These are phyloP conservation scores for Heliothis subflexa DNA, from an alignment of 1,140 invertebrate species.

Conservation along the genomic window DNA sequence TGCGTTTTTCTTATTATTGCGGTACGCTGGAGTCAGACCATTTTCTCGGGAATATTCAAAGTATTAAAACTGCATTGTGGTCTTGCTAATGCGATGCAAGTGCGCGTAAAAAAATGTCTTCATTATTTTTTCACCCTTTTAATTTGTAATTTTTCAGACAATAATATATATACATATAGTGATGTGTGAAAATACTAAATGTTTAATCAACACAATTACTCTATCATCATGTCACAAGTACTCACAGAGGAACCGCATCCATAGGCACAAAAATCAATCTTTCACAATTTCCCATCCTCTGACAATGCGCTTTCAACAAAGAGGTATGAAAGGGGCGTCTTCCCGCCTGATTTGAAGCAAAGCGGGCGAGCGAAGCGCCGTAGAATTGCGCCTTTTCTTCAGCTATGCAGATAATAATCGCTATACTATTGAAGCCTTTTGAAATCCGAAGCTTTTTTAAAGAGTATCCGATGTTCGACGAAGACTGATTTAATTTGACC, in stretches of 20 bases:
- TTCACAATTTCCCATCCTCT: not conserved
- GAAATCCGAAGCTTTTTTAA: conserved; percentile 2
- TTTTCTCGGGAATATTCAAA: conserved; percentile 1
- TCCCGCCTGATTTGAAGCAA: conserved; percentile 42
- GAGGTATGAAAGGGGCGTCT: conserved; percentile 24
- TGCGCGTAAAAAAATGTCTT: not conserved
- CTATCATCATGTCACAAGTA: not conserved
- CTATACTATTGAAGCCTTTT: conserved; percentile 26
- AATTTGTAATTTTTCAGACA: no score
- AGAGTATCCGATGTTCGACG: not conserved
- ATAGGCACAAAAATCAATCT: conserved; percentile 15
- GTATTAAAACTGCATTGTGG: conserved; percentile 2
- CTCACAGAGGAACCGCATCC: conserved; percentile 5
- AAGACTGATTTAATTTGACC: not conserved
- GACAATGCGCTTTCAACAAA: conserved; percentile 37
- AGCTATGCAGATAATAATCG: conserved; percentile 43
- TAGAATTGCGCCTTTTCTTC: conserved; percentile 42
- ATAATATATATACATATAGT: no score
- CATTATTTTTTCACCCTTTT: not conserved
- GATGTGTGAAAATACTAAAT: not conserved
- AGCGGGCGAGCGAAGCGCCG: conserved; percentile 29
- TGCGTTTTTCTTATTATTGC: conserved; percentile 8
- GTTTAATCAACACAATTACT: not conserved
- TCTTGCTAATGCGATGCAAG: conserved; percentile 6
- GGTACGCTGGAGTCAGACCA: conserved; percentile 12